A percentile compares a stretch with the other conserved stretches of the same genome.
These are phyloP conservation scores for Phalacrocorax pelagicus DNA, from an alignment of 2,113 vertebrate genomes.

Conservation along the genomic window DNA sequence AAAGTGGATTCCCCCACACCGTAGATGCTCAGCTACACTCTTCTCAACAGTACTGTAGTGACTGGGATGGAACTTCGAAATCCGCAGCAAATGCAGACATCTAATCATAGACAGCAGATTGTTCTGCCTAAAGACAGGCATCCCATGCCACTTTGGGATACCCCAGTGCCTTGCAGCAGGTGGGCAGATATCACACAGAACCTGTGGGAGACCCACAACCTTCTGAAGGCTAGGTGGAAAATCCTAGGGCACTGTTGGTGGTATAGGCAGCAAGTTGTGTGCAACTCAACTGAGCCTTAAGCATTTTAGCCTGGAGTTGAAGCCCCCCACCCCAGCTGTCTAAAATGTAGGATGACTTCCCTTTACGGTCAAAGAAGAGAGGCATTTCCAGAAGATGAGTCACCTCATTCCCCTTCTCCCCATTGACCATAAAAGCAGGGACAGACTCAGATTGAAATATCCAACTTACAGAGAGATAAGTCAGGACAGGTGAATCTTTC, in stretches of 20 bases:
- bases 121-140: not conserved
- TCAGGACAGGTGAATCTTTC: slow-evolving; percentile 29
- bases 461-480: not conserved
- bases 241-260: not conserved
- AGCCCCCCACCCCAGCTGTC: not conserved
- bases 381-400: slow-evolving; percentile 8
- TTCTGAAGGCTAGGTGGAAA: not conserved
- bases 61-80: not conserved
- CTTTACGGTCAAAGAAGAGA: not conserved
- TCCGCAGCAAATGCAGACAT: not conserved
- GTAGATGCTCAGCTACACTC: not conserved
- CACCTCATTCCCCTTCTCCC: not conserved
- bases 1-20: not conserved
- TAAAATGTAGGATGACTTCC: not conserved
- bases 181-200: not conserved
- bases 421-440: not conserved
- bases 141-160: not conserved
- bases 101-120: not conserved
- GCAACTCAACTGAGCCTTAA: not conserved
- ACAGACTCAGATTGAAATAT: slow-evolving; percentile 25
- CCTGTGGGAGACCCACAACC: not conserved
- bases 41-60: not conserved
- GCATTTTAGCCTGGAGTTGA: not conserved
- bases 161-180: not conserved
- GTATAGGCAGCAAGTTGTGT: not conserved